Evolutionary conservation across 1,140 invertebrate genomes (phyloP).

Genomic region (Samia ricini): DNA sequence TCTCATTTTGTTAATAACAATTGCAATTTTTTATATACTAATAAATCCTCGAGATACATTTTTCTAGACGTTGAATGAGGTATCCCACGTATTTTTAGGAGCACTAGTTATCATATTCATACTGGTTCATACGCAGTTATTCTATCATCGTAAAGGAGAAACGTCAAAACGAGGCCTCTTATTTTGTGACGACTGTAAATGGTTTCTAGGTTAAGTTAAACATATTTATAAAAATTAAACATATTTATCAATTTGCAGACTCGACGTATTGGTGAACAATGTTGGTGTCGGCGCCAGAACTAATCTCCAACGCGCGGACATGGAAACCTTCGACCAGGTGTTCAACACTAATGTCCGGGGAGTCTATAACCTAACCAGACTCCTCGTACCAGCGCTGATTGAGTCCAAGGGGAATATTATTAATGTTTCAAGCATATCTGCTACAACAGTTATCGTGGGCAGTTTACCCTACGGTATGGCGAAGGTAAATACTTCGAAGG

Average conservation of each 20-base stretch:
- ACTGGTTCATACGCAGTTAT: too few species aligned
- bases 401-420: slow-evolving; percentile 84
- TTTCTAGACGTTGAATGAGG: too few species aligned
- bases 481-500: slow-evolving; percentile 79
- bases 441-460: slow-evolving; percentile 78
- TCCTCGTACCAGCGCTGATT: slow-evolving; percentile 84
- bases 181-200: too few species aligned
- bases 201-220: too few species aligned
- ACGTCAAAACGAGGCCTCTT: too few species aligned
- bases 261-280: slow-evolving; percentile 85
- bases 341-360: slow-evolving; percentile 85
- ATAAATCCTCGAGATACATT: too few species aligned
- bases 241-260: slow-evolving; percentile 16
- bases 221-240: too few species aligned
- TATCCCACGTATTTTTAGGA: too few species aligned
- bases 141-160: too few species aligned
- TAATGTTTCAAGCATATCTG: slow-evolving; percentile 86
- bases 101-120: too few species aligned
- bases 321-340: slow-evolving; percentile 87
- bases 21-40: too few species aligned
- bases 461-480: slow-evolving; percentile 84
- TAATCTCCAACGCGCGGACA: slow-evolving; percentile 85
- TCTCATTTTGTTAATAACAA: too few species aligned
- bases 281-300: slow-evolving; percentile 84
- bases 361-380: slow-evolving; percentile 84